A percentile compares a stretch with the other conserved stretches of the same genome.
These are phyloP conservation scores for Elephantulus edwardii DNA, from an alignment of 2,113 vertebrate genomes.

Conservation along the genomic window DNA sequence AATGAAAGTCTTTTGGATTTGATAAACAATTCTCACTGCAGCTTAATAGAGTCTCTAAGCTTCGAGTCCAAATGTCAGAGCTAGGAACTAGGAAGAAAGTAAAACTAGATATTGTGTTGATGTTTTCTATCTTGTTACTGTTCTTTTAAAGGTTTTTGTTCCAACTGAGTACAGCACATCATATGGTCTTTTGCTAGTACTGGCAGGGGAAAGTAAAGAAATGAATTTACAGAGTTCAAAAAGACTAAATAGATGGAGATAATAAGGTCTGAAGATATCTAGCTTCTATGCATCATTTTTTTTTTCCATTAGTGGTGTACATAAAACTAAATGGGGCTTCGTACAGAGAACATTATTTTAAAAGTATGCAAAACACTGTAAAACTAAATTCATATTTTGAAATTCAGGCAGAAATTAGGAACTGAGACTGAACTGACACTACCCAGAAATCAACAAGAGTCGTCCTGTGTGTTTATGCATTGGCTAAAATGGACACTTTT, in stretches of 20 bases:
- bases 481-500: constrained; percentile 73
- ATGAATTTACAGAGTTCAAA: constrained; percentile 66
- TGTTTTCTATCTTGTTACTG: constrained; percentile 67
- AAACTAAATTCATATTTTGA: constrained; percentile 69
- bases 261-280: constrained; percentile 30
- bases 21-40: constrained; percentile 57
- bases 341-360: constrained; percentile 14
- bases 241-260: constrained; percentile 59
- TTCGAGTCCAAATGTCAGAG: constrained; percentile 50
- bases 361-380: constrained; percentile 50
- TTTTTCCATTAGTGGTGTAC: constrained; percentile 21
- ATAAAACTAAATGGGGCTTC: constrained; percentile 15
- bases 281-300: constrained; percentile 24
- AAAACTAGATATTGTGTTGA: constrained; percentile 73
- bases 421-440: constrained; percentile 68
- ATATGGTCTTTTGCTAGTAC: constrained; percentile 77
- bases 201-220: constrained; percentile 63
- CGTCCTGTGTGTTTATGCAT: constrained; percentile 51
- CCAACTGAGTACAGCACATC: constrained; percentile 71
- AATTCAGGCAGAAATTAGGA: constrained; percentile 57
- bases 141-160: constrained; percentile 78
- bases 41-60: constrained; percentile 63
- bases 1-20: constrained; percentile 62
- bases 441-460: constrained; percentile 81
- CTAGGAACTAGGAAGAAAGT: constrained; percentile 48